Conservation (phyloP, 1,140 invertebrate species). For the Lucilia cuprina region DNA sequence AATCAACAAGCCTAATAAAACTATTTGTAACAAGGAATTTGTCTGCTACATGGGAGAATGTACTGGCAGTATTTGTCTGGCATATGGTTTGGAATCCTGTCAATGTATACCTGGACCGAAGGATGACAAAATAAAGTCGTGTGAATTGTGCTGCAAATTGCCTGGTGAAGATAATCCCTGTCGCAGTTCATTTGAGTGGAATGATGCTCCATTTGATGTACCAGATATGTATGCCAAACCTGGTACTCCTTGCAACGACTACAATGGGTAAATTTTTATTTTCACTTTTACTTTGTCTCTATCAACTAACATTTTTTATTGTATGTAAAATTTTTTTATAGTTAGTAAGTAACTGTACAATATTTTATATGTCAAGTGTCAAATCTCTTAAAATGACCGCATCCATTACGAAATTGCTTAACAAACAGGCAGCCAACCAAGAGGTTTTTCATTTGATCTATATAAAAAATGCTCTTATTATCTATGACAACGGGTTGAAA, state of each 20-base stretch:
- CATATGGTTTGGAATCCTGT: constrained; percentile 94
- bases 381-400: constrained; percentile 34
- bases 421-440: constrained; percentile 20
- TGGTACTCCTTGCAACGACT: constrained; percentile 96
- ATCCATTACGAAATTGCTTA: constrained; percentile 29
- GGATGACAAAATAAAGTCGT: constrained; percentile 83
- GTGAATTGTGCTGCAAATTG: constrained; percentile 87
- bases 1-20: constrained; percentile 91
- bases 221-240: constrained; percentile 94
- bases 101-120: constrained; percentile 81
- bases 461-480: neutral
- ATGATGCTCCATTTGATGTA: constrained; percentile 85
- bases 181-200: constrained; percentile 91
- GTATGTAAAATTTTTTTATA: too few species aligned
- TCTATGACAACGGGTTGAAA: neutral
- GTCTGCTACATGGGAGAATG: constrained; percentile 96
- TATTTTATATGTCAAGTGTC: constrained; percentile 25
- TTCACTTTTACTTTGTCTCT: neutral
- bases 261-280: constrained; percentile 74
- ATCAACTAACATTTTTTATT: too few species aligned
- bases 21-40: constrained; percentile 91
- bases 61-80: constrained; percentile 90
- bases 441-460: neutral
- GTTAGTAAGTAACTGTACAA: neutral
- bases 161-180: constrained; percentile 82